A percentile compares a stretch with the other conserved stretches of the same genome.
Evolutionary conservation across 2,797 vertebrate genomes (phyloP).

Genomic region (Sebastes minor): DNA sequence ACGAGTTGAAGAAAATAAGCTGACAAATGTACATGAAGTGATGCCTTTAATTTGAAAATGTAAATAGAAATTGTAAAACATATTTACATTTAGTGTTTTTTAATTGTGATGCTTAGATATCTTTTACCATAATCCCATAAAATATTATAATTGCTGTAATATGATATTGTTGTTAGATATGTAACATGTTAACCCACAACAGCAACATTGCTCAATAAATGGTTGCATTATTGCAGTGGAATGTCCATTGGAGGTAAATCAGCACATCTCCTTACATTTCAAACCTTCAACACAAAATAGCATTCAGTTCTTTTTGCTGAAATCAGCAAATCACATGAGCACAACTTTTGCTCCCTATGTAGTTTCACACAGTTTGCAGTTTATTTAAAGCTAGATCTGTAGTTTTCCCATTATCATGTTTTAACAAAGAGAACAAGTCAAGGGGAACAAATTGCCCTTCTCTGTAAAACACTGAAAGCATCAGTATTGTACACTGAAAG

Average conservation of each 20-base stretch:
- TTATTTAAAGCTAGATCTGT: conserved; percentile 4
- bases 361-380: not conserved
- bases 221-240: not conserved
- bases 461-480: conserved; percentile 66
- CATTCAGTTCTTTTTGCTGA: not conserved
- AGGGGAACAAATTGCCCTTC: conserved; percentile 59
- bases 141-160: not conserved
- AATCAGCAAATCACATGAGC: not conserved
- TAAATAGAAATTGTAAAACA: too few relatives aligned
- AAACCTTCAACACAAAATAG: not conserved
- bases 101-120: not conserved
- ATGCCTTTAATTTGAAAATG: not conserved
- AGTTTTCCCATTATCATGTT: conserved; percentile 43
- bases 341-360: not conserved
- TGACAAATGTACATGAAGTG: not conserved
- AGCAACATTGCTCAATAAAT: not conserved
- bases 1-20: not conserved
- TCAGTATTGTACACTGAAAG: conserved; percentile 65
- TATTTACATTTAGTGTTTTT: not conserved
- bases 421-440: conserved; percentile 55
- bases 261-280: not conserved
- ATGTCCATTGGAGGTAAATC: not conserved
- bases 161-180: not conserved
- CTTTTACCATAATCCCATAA: not conserved
- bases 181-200: not conserved